Conservation (phyloP, 2,888 invertebrate species). For the Priocnemis perturbator region DNA sequence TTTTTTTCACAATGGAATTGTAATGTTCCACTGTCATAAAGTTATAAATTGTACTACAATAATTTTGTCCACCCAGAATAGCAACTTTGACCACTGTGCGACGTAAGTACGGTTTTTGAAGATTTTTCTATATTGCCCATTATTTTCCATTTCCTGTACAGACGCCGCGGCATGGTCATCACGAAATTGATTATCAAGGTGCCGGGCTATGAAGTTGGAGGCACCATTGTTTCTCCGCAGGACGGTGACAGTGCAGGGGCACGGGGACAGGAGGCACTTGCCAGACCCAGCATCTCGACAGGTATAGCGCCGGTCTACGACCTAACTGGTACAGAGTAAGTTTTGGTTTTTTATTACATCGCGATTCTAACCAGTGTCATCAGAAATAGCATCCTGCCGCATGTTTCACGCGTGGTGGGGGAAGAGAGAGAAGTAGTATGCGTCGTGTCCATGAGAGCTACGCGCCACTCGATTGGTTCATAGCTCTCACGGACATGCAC, state of each 20-base stretch:
- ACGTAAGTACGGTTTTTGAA: conserved; percentile 1
- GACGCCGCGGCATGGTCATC: conserved; percentile 91
- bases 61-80: too few species aligned
- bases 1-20: too few species aligned
- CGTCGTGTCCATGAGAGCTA: too few species aligned
- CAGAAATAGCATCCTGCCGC: too few species aligned
- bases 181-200: conserved; percentile 85
- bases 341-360: neutral
- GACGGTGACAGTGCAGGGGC: conserved; percentile 66
- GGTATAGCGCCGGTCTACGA: neutral
- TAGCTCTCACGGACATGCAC: too few species aligned
- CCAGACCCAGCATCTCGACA: neutral
- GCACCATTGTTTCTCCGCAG: conserved; percentile 88
- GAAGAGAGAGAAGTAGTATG: too few species aligned
- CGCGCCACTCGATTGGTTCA: too few species aligned
- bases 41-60: too few species aligned
- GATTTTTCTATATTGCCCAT: conserved; percentile 6
- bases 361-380: conserved; percentile 1
- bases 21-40: too few species aligned
- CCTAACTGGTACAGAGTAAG: too few species aligned
- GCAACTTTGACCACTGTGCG: too few species aligned
- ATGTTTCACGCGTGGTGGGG: too few species aligned
- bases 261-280: conserved; percentile 39
- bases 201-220: conserved; percentile 85
- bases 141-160: conserved; percentile 67